phyloP scores from a whole-genome alignment of 2,888 invertebrate species.

The Resseliella maxima region DNA sequence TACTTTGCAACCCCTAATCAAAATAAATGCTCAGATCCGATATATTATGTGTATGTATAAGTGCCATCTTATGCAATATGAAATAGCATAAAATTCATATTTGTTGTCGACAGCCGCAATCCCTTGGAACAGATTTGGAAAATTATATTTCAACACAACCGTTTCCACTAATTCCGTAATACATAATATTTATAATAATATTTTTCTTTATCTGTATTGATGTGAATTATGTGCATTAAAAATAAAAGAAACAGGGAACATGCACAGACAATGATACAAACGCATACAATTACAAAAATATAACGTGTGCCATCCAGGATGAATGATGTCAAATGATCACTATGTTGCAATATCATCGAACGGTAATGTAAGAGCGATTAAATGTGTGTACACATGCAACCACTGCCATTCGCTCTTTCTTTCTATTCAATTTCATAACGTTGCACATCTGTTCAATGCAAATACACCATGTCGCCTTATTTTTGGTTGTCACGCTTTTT shows the following conservation, averaged over 20 bases:
- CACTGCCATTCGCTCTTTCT: not conserved
- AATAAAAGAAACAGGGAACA: not conserved
- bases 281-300: not conserved
- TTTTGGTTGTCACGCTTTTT: not conserved
- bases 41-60: not conserved
- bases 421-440: not conserved
- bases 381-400: constrained; percentile 8
- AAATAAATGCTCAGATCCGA: constrained; percentile 29
- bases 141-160: constrained; percentile 38
- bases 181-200: constrained; percentile 40
- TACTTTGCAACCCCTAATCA: constrained; percentile 32
- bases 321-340: constrained; percentile 49
- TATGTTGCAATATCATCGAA: constrained; percentile 29
- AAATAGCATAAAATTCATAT: not conserved
- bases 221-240: constrained; percentile 6
- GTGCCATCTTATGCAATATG: not conserved
- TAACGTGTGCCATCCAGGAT: constrained; percentile 14
- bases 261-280: not conserved
- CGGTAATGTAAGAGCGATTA: constrained; percentile 16
- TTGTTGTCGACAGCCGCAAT: not conserved
- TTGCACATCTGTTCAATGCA: constrained; percentile 51
- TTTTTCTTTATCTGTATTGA: constrained; percentile 20
- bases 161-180: constrained; percentile 36
- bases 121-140: not conserved
- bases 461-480: not conserved